Percentiles rank a stretch among this genome's conserved stretches.
These are phyloP conservation scores for Serilophus lunatus DNA, from an alignment of 2,113 vertebrate genomes.

Conservation along the genomic window DNA sequence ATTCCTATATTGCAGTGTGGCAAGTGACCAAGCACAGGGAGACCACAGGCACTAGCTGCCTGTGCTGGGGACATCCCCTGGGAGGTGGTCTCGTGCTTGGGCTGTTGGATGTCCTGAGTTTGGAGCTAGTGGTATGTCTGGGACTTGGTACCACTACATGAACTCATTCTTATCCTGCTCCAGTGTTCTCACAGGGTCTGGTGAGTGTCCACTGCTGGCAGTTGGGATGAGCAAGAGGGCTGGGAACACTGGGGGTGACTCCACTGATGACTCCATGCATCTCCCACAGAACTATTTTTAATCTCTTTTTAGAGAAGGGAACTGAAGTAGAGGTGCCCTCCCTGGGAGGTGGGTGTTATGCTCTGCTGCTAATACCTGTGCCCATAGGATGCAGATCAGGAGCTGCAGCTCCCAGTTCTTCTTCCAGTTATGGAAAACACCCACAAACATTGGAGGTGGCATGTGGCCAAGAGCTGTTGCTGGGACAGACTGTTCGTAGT, in stretches of 20 bases:
- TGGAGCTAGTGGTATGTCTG: neutral
- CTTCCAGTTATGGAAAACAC: neutral
- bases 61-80: neutral
- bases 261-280: fast-evolving
- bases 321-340: neutral
- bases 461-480: neutral
- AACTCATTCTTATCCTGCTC: neutral
- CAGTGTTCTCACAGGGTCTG: neutral
- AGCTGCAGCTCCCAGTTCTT: neutral
- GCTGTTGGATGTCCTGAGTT: neutral
- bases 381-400: neutral
- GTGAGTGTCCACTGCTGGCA: neutral
- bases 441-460: neutral
- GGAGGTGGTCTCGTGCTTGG: neutral
- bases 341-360: neutral
- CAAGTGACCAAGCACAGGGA: neutral
- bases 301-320: neutral
- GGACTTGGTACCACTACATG: fast-evolving
- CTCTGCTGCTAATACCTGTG: neutral
- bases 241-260: neutral
- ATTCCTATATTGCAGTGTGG: neutral
- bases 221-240: fast-evolving
- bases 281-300: neutral
- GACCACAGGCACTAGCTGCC: neutral
- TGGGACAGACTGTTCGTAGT: neutral